Evolutionary conservation across 2,113 vertebrate genomes (phyloP).

Genomic region (Procapra przewalskii): DNA sequence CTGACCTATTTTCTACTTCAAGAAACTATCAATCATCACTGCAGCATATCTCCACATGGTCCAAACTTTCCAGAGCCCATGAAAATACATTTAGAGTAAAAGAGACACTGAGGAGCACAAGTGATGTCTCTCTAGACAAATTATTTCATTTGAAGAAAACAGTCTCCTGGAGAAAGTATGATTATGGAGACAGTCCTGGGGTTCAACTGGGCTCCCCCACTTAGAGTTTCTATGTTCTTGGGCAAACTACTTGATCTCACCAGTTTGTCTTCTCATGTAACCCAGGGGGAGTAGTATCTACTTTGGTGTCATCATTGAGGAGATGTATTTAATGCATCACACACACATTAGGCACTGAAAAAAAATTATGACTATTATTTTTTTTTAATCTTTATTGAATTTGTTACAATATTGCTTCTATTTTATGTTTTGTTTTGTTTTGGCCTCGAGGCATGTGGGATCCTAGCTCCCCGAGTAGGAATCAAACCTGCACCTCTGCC

Average conservation of each 20-base stretch:
- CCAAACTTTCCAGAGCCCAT: neutral
- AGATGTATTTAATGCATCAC: neutral
- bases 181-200: neutral
- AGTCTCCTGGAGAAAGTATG: neutral
- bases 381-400: neutral
- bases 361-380: neutral
- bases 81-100: neutral
- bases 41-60: neutral
- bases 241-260: neutral
- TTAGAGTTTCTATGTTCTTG: neutral
- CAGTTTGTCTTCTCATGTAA: neutral
- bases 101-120: neutral
- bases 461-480: neutral
- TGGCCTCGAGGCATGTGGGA: neutral
- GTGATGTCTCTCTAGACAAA: neutral
- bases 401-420: neutral
- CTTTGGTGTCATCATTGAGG: neutral
- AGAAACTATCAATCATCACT: neutral
- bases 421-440: neutral
- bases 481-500: neutral
- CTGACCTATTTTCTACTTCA: neutral
- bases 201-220: neutral
- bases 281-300: neutral
- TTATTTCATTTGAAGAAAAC: neutral
- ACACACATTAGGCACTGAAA: neutral